Percentiles rank a stretch among this genome's conserved stretches.
phyloP scores from a whole-genome alignment of 2,888 invertebrate genomes.

The Stenodema calcarata region DNA sequence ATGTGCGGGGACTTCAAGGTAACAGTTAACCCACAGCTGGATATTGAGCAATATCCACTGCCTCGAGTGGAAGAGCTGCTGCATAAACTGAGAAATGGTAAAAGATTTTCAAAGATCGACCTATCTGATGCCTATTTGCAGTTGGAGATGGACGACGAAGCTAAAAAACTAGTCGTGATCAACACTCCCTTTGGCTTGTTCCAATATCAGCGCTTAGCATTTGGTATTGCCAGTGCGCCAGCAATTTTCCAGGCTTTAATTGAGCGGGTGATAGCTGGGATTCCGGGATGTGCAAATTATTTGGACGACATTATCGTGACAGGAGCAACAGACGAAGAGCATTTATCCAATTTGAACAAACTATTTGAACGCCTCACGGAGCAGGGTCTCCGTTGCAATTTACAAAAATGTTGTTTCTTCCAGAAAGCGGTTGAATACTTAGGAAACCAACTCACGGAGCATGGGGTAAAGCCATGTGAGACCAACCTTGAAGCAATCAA shows the following conservation, averaged over 20 bases:
- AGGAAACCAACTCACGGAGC: not conserved
- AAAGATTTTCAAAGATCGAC: slow-evolving; percentile 1
- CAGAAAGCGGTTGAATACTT: not conserved
- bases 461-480: not conserved
- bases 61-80: not conserved
- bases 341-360: not conserved
- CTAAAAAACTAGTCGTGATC: not conserved
- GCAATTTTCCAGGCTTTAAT: not conserved
- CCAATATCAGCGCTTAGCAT: not conserved
- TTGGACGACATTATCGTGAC: slow-evolving; percentile 4
- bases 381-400: not conserved
- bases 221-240: not conserved
- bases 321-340: not conserved
- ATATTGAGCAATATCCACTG: not conserved
- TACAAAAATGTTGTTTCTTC: not conserved
- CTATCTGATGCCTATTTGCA: slow-evolving; percentile 1
- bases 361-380: not conserved
- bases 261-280: not conserved
- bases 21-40: not conserved
- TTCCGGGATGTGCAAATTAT: not conserved
- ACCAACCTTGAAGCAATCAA: not conserved
- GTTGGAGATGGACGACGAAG: not conserved
- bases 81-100: not conserved
- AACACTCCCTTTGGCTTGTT: not conserved
- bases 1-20: too few relatives aligned